Evolutionary conservation across 2,797 vertebrate species (phyloP).

Genomic region (Acanthurus lineatus): DNA sequence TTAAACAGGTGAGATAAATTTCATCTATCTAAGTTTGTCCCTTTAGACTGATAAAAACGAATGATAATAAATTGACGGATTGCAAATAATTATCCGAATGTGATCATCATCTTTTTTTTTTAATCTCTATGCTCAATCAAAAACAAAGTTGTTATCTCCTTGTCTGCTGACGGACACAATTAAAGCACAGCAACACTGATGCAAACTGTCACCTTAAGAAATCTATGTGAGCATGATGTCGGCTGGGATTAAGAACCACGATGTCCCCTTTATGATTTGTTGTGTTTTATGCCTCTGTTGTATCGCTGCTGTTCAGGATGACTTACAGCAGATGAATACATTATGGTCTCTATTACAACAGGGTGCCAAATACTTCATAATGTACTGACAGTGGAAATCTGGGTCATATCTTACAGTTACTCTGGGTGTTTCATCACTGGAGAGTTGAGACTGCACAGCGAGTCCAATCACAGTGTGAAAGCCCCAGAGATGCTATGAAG

Average conservation of each 20-base stretch:
- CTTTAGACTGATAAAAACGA: background rate
- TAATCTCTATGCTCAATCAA: background rate
- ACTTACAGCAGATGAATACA: conserved; percentile 22
- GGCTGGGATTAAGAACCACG: background rate
- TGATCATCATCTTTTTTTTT: conserved; percentile 5
- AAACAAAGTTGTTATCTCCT: background rate
- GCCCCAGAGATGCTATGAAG: conserved; percentile 23
- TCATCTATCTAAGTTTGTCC: conserved; percentile 9
- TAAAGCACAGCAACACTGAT: background rate
- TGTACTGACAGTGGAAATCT: conserved; percentile 37
- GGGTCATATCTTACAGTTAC: conserved; percentile 45
- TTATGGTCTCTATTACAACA: conserved; percentile 13
- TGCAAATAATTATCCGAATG: background rate
- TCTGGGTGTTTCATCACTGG: conserved; percentile 26
- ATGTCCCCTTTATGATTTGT: background rate
- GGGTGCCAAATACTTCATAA: conserved; percentile 14
- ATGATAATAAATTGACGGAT: conserved; percentile 17
- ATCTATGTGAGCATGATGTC: background rate
- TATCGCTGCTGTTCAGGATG: background rate
- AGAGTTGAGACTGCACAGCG: conserved; percentile 28
- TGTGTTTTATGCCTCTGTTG: conserved; percentile 5
- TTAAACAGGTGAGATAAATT: conserved; percentile 28
- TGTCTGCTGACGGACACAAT: background rate
- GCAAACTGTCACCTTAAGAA: conserved; percentile 1
- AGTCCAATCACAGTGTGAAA: conserved; percentile 46